Base-by-base conservation (phyloP, 53 echinoderm and acorn worm genomes). In the Zoroaster sp. region DNA sequence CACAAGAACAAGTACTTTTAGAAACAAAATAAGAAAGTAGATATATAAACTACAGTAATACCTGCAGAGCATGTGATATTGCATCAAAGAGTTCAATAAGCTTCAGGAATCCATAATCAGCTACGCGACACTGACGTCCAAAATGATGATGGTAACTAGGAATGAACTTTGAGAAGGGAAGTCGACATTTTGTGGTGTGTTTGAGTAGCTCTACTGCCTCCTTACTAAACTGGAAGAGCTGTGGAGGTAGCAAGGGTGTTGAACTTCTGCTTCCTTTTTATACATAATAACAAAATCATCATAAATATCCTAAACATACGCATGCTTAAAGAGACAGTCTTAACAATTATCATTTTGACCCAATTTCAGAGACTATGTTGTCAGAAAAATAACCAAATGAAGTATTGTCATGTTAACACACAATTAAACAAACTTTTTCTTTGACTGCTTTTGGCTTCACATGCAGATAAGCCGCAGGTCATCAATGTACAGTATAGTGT, bases 111-210 rank as follows among this genome's bases (percentile, higher is more conserved):
- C 99, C 99, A 81, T 99, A 99, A 52, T 99, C 99, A 20, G 96
- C 96, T n/a, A 98, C 96, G 18, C 96, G 95, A 30, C 96, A 96
- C 92, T 99, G 99, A 37, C 93, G 88, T 55, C 96, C 93, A 90
- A 96, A 96, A 90, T 96, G 96, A 79, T 99, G 99, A 59, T 99
- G 96, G 81, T 99, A 99, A 41, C 91, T 94, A 4, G 96, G 96
- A 40, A 96, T 94, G 85, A 99, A 99, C 86, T 94, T 94, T 52
- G 93, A 91, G 90, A 96, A 96, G 23, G 94, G 91, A 4, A 99
- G 91, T 13, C 93, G 73, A 47, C 96, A 96, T 46, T 91, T 89
- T 45, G 91, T 77, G 25, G 94, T 94, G 68, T 96, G 92, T 72
- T 99, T 99, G 20, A 99, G 91, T 0, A 99, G 94, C 70, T 99